A percentile compares a stretch with the other conserved stretches of the same genome.
Evolutionary conservation across 2,888 invertebrate genomes (phyloP).

Genomic region (Zygothrica quintamaculata): DNA sequence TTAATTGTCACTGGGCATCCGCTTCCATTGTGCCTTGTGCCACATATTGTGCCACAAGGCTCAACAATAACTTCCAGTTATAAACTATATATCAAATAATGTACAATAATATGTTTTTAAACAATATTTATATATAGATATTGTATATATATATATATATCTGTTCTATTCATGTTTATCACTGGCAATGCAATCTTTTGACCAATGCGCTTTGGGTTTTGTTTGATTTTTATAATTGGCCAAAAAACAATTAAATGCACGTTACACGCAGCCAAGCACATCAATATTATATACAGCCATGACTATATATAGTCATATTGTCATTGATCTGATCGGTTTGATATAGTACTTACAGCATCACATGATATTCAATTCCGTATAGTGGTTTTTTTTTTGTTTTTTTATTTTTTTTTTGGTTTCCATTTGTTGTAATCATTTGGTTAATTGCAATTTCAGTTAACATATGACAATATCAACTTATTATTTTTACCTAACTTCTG

Average conservation of each 20-base stretch:
- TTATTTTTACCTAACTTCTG: too few species aligned
- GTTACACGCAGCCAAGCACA: constrained; percentile 63
- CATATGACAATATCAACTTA: constrained; percentile 37
- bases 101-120: constrained; percentile 32
- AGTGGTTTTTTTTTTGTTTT: too few species aligned
- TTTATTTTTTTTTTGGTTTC: too few species aligned
- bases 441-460: constrained; percentile 48
- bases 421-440: constrained; percentile 4
- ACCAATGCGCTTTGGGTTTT: constrained; percentile 1
- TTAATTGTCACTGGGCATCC: constrained; percentile 61
- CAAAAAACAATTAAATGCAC: constrained; percentile 69
- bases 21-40: constrained; percentile 74
- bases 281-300: constrained; percentile 33
- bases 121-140: constrained; percentile 31
- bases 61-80: constrained; percentile 37
- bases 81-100: neutral
- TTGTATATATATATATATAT: constrained; percentile 25
- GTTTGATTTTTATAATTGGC: constrained; percentile 53
- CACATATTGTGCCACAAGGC: constrained; percentile 48
- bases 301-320: constrained; percentile 15
- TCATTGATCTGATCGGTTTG: constrained; percentile 18
- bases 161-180: constrained; percentile 40
- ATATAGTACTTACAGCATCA: constrained; percentile 57
- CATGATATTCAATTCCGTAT: constrained; percentile 10
- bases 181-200: constrained; percentile 34